These are phyloP conservation scores for Apis cerana DNA, from an alignment of 1,140 invertebrate genomes.

Conservation along the genomic window DNA sequence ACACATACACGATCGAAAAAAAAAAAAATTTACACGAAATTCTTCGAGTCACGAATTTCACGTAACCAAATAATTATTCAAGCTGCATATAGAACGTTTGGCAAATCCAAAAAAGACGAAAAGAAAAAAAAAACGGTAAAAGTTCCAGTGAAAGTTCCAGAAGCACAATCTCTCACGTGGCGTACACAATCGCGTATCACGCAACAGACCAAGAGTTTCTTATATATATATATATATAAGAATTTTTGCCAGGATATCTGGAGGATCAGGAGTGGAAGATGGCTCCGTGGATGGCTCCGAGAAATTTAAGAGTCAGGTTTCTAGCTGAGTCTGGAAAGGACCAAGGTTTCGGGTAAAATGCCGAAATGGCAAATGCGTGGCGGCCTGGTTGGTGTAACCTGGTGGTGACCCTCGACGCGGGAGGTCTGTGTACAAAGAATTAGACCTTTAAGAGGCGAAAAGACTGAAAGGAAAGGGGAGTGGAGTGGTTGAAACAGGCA, in stretches of 20 bases:
- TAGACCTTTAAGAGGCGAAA: conserved; percentile 7
- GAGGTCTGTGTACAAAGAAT: conserved; percentile 60
- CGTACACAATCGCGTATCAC: not conserved
- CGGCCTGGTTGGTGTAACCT: conserved; percentile 30
- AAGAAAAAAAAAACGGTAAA: not conserved
- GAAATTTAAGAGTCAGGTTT: conserved; percentile 46
- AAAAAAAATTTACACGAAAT: no score
- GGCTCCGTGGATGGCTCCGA: conserved; percentile 24
- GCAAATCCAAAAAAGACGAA: not conserved
- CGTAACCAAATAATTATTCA: no score
- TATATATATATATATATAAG: no score
- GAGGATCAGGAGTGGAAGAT: not conserved
- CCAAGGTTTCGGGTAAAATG: conserved; percentile 40
- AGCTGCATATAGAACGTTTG: no score
- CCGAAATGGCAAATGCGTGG: conserved; percentile 29
- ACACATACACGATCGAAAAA: no score
- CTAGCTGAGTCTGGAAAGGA: not conserved
- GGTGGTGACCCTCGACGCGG: conserved; percentile 59
- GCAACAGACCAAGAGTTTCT: no score
- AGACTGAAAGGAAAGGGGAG: no score
- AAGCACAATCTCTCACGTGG: not conserved
- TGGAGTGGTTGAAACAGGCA: conserved; percentile 23
- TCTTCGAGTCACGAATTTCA: no score
- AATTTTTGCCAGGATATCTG: conserved; percentile 33
- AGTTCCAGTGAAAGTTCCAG: not conserved